These are phyloP conservation scores for Pelmatolapia mariae DNA, from an alignment of 2,113 vertebrate species.

Conservation along the genomic window DNA sequence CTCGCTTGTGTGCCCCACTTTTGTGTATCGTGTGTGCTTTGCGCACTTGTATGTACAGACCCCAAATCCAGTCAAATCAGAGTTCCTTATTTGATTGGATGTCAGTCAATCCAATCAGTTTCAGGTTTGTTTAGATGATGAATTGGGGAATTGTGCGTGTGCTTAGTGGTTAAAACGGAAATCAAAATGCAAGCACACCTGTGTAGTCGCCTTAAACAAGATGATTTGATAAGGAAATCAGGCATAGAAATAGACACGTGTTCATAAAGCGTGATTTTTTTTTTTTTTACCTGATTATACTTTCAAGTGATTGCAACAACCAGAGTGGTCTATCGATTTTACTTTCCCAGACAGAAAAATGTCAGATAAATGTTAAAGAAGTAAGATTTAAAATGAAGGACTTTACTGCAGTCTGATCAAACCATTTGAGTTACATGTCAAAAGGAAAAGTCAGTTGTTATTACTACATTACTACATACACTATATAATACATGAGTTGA, in stretches of 20 bases:
- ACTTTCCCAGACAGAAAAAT: background rate
- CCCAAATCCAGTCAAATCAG: slow-evolving; percentile 21
- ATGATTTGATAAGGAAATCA: slow-evolving; percentile 47
- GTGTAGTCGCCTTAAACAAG: background rate
- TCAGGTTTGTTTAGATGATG: slow-evolving; percentile 17
- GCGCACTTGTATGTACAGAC: background rate
- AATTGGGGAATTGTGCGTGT: background rate
- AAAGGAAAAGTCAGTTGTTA: background rate
- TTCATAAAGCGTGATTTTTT: background rate
- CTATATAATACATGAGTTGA: background rate
- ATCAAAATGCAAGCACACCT: slow-evolving; percentile 3
- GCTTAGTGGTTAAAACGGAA: background rate
- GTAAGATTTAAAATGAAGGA: background rate
- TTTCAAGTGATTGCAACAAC: background rate
- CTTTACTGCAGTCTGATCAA: background rate
- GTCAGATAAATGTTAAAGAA: background rate
- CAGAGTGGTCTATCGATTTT: background rate
- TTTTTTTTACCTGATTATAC: background rate
- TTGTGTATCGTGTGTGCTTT: background rate
- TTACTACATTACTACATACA: background rate
- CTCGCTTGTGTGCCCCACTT: background rate
- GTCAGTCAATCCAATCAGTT: slow-evolving; percentile 60
- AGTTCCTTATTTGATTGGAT: slow-evolving; percentile 60
- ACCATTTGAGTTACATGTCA: background rate
- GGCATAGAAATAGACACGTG: slow-evolving; percentile 18